Percentiles rank a stretch among this genome's conserved stretches.
Evolutionary conservation across 1,140 invertebrate genomes (phyloP).

Genomic region (Danaus melanippus): DNA sequence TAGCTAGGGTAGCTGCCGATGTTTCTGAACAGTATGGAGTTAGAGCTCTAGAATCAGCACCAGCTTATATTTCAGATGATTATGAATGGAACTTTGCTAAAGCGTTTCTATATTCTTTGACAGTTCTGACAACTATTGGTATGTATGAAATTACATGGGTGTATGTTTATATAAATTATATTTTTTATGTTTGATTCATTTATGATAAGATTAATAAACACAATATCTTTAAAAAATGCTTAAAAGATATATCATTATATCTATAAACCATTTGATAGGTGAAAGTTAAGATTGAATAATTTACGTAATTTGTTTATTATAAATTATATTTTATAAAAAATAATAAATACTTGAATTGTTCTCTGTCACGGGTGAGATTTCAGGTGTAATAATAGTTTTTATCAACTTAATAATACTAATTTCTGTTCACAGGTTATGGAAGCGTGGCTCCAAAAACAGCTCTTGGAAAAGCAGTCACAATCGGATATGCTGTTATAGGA

Average conservation of each 20-base stretch:
- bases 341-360: neutral
- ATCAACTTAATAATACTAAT: slow-evolving; percentile 9
- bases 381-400: slow-evolving; percentile 8
- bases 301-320: no score
- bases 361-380: neutral
- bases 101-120: slow-evolving; percentile 95
- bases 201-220: no score
- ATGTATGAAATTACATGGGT: slow-evolving; percentile 49
- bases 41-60: slow-evolving; percentile 63
- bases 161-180: neutral
- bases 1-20: slow-evolving; percentile 84
- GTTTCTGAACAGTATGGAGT: slow-evolving; percentile 70
- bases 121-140: slow-evolving; percentile 97
- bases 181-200: no score
- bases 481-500: slow-evolving; percentile 90
- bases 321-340: no score
- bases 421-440: slow-evolving; percentile 83
- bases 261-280: no score
- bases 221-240: no score
- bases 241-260: no score
- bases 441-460: slow-evolving; percentile 87
- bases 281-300: no score
- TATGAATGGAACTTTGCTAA: slow-evolving; percentile 94
- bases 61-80: slow-evolving; percentile 71
- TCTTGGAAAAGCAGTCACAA: slow-evolving; percentile 87